Evolutionary conservation across 1,140 invertebrate genomes (phyloP).

Genomic region (Camponotus floridanus): DNA sequence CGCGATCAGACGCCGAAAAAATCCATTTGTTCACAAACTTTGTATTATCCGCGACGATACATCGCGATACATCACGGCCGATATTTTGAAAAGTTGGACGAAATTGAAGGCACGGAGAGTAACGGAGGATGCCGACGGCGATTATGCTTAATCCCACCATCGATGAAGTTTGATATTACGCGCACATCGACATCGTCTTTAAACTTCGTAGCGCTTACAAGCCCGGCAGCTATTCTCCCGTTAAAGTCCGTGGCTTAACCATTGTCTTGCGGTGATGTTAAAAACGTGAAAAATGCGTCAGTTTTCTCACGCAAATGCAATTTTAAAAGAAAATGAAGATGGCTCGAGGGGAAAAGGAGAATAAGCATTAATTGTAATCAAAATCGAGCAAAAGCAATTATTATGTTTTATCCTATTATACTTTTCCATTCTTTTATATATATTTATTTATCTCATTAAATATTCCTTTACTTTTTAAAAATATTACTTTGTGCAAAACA

Average conservation of each 20-base stretch:
- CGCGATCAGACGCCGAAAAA: slow-evolving; percentile 5
- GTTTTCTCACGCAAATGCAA: background rate
- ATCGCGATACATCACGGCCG: slow-evolving; percentile 3
- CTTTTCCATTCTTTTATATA: background rate
- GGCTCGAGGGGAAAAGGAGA: background rate
- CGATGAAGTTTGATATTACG: slow-evolving; percentile 64
- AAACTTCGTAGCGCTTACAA: slow-evolving; percentile 46
- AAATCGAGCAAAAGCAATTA: background rate
- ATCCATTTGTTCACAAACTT: slow-evolving; percentile 43
- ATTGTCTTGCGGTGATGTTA: slow-evolving; percentile 47
- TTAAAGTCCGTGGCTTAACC: slow-evolving; percentile 55
- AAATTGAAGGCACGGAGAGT: slow-evolving; percentile 38
- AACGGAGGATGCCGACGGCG: slow-evolving; percentile 40
- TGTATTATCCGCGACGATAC: slow-evolving; percentile 28
- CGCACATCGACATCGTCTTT: slow-evolving; percentile 52
- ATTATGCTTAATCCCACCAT: slow-evolving; percentile 52
- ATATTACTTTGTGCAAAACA: background rate
- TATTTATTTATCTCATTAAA: background rate
- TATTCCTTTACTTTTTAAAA: background rate
- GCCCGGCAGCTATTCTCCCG: slow-evolving; percentile 46
- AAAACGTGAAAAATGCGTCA: slow-evolving; percentile 39
- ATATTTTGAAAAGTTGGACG: slow-evolving; percentile 49
- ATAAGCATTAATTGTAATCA: background rate
- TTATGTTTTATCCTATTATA: background rate
- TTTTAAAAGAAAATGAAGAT: slow-evolving; percentile 1